Conservation (phyloP, 2,888 invertebrate species). For the Amaurobius ferox region DNA sequence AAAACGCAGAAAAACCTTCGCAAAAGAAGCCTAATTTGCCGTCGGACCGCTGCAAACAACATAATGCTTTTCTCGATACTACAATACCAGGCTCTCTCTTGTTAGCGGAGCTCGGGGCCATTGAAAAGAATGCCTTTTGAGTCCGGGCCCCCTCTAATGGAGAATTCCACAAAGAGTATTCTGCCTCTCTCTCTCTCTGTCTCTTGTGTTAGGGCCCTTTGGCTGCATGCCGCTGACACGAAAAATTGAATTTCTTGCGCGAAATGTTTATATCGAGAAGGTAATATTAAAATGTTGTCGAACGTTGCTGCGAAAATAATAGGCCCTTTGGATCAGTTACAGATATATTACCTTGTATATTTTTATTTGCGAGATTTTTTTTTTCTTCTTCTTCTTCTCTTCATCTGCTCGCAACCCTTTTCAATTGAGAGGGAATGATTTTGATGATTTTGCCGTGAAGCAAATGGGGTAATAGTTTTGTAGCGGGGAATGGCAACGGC, state of each 20-base stretch:
- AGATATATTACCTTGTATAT: conserved; percentile 68
- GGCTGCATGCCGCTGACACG: conserved; percentile 47
- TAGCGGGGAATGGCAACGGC: background rate
- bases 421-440: conserved; percentile 5
- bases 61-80: conserved; percentile 19
- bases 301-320: conserved; percentile 36
- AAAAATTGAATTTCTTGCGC: conserved; percentile 53
- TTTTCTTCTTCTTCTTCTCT: conserved; percentile 19
- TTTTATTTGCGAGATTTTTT: conserved; percentile 12
- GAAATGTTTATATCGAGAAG: conserved; percentile 29
- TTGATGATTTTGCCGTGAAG: background rate
- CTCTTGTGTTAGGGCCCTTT: background rate
- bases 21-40: conserved; percentile 59
- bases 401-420: background rate
- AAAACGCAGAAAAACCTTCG: conserved; percentile 38
- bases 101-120: conserved; percentile 64
- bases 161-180: conserved; percentile 70
- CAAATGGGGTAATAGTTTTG: background rate
- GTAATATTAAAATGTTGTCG: conserved; percentile 67
- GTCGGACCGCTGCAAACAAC: conserved; percentile 48
- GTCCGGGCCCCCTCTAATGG: conserved; percentile 45
- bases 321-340: conserved; percentile 50
- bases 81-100: conserved; percentile 44
- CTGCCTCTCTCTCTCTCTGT: background rate
- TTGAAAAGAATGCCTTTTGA: conserved; percentile 72